A percentile compares a stretch with the other conserved stretches of the same genome.
phyloP scores from a whole-genome alignment of 2,888 invertebrate species.

The Oscheius sp. region DNA sequence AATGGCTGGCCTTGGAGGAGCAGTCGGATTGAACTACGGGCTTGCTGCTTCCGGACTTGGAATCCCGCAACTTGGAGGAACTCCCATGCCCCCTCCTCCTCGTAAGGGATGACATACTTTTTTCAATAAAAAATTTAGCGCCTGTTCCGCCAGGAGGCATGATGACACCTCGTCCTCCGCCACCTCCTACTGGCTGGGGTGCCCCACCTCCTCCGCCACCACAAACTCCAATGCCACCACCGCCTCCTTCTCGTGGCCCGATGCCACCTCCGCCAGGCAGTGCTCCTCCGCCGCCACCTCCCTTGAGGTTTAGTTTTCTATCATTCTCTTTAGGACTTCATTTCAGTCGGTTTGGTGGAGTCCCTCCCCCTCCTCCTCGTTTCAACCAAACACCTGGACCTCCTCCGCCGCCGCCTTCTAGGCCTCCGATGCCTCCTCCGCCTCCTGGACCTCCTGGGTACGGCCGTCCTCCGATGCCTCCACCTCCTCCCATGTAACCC shows the following conservation, averaged over 20 bases:
- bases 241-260: constrained; percentile 25
- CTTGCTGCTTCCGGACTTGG: constrained; percentile 9
- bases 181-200: constrained; percentile 43
- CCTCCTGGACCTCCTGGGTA: constrained; percentile 51
- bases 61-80: constrained; percentile 40
- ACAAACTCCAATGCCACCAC: constrained; percentile 38
- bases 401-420: constrained; percentile 49
- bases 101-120: neutral
- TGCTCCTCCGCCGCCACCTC: constrained; percentile 47
- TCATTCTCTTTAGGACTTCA: neutral
- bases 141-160: constrained; percentile 56
- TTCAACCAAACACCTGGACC: constrained; percentile 31
- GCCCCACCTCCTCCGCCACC: constrained; percentile 45
- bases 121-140: constrained; percentile 10
- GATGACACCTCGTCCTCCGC: constrained; percentile 59
- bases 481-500: constrained; percentile 26
- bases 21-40: constrained; percentile 43
- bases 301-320: constrained; percentile 40
- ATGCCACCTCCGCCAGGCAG: constrained; percentile 57
- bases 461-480: constrained; percentile 37
- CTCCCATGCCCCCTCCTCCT: constrained; percentile 57
- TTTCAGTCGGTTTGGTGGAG: constrained; percentile 22
- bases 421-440: constrained; percentile 45
- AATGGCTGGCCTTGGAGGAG: constrained; percentile 46
- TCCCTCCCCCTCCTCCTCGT: constrained; percentile 50